Percentiles rank a stretch among this genome's conserved stretches.
Conservation (phyloP, 2,797 vertebrate species). For the Syngnathus rostellatus region DNA sequence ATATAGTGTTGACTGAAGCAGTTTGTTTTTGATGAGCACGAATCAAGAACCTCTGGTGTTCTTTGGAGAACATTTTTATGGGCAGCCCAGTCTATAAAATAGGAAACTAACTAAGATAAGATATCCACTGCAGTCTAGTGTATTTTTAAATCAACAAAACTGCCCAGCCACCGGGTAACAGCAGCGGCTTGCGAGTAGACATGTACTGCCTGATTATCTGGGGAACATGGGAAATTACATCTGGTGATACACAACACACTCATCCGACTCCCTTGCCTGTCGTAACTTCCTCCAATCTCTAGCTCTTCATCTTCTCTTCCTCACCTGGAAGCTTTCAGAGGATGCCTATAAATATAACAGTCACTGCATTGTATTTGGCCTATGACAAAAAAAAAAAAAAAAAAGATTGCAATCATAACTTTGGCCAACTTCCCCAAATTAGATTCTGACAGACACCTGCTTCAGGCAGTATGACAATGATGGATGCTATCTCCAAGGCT, state of each 20-base stretch:
- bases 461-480: slow-evolving; percentile 29
- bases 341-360: slow-evolving; percentile 53
- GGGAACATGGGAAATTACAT: slow-evolving; percentile 56
- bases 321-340: slow-evolving; percentile 47
- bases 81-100: no score
- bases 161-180: slow-evolving; percentile 20
- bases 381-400: not conserved
- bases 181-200: slow-evolving; percentile 30
- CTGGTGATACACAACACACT: slow-evolving; percentile 42
- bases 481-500: slow-evolving; percentile 20
- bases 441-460: slow-evolving; percentile 48
- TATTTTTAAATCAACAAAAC: slow-evolving; percentile 33
- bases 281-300: slow-evolving; percentile 29
- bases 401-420: slow-evolving; percentile 5
- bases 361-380: slow-evolving; percentile 44
- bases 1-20: not conserved
- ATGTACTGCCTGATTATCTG: slow-evolving; percentile 47
- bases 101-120: slow-evolving; percentile 14
- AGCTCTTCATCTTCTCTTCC: slow-evolving; percentile 19
- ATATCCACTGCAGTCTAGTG: slow-evolving; percentile 34
- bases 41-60: no score
- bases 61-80: no score
- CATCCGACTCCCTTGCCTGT: slow-evolving; percentile 28
- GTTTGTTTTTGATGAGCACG: not conserved
- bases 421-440: slow-evolving; percentile 24